Evolutionary conservation across 2,113 vertebrate genomes (phyloP).

Genomic region (Phalacrocorax aristotelis): DNA sequence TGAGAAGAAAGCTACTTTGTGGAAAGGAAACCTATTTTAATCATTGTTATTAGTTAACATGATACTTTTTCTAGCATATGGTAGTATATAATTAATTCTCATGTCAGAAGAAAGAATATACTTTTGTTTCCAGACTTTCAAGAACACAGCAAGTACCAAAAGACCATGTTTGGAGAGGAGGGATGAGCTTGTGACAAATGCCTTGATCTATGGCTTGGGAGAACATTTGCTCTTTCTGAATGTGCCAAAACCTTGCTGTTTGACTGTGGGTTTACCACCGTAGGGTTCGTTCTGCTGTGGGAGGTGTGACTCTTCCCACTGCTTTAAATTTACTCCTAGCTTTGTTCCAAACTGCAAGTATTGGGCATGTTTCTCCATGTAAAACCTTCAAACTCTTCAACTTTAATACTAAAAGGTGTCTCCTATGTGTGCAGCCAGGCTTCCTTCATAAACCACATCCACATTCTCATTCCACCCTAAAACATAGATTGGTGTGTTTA

Average conservation of each 20-base stretch:
- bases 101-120: not conserved
- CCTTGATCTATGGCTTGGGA: not conserved
- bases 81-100: not conserved
- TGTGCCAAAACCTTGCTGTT: not conserved
- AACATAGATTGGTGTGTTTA: not conserved
- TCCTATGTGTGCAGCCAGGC: accelerated
- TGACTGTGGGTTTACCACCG: not conserved
- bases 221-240: not conserved
- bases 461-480: not conserved
- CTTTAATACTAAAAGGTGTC: not conserved
- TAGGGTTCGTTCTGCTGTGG: not conserved
- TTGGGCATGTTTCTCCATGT: not conserved
- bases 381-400: not conserved
- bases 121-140: not conserved
- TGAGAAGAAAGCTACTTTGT: not conserved
- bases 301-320: not conserved
- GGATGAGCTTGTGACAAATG: not conserved
- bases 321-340: not conserved
- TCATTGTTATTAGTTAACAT: not conserved
- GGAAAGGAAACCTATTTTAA: not conserved
- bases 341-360: not conserved
- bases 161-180: not conserved
- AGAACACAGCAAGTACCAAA: not conserved
- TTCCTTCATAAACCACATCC: not conserved
- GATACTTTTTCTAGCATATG: not conserved